Evolutionary conservation across 2,113 vertebrate species (phyloP), one percentile per base, ranked within the genome.

Genomic region (Notarius lentiginosus): DNA sequence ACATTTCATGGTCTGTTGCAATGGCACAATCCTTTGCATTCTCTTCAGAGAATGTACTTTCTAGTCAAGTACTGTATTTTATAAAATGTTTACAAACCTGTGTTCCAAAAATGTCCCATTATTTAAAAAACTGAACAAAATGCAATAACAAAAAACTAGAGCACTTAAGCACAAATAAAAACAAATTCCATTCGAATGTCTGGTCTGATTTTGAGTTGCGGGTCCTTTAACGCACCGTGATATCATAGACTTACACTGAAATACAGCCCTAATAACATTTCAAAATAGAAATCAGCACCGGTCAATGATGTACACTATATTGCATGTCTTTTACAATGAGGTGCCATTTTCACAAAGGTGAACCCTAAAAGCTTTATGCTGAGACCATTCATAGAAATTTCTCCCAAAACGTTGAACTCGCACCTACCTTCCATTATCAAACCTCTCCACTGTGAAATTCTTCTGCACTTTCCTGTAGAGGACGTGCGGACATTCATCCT

Each of bases 381-480:
- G 14, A n/a, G 4, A 10, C n/a, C 65, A 27, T 27, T 66, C 24
- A 22, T 22, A 11, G 24, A 27, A n/a, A 66, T 66, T 27, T 66
- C 20, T 65, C n/a, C 24, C 24, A 65, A 24, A 65, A 4, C 24
- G 24, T 65, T 24, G 2, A 65, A n/a, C 24, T 79, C 7, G 1
- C 30, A 86, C 89, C 24, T 85, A 95, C 95, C 93, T 91, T 90
- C 94, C 93, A 1, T 91, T 91, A 55, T 79, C 92, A 86, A 94
- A 96, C 7, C 88, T 92, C 79, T 95, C 94, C 83, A 93, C 91
- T 0, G 94, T 94, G 85, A 95, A 96, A 1, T 88, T 93, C 89
- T 20, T 91, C 41, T 93, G 53, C n/a, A 95, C 87, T 76, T 93
- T 94, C 85, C 0, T 92, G 79, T 91, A 92, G 88, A 96, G 89